Base-by-base conservation (phyloP, 2,888 invertebrate genomes). In the Neria commutata region DNA sequence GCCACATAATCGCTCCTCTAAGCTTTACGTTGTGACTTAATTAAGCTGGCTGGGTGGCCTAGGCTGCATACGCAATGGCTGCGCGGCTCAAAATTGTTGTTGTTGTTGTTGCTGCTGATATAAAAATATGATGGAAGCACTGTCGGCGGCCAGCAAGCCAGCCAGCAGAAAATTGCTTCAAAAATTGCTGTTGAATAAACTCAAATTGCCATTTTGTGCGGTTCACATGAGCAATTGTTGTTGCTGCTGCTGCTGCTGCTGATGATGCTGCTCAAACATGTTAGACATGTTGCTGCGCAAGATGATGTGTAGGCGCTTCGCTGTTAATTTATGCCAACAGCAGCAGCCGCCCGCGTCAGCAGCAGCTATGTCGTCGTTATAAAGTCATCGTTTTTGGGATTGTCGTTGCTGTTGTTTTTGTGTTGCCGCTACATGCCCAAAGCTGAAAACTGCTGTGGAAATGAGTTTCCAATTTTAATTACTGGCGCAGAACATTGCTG, bases 1-100 rank as follows among this genome's bases (percentile, higher is more conserved):
- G n/a, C n/a, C n/a, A n/a, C n/a, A n/a, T n/a, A n/a, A n/a, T n/a
- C n/a, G n/a, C n/a, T n/a, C n/a, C n/a, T n/a, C n/a, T n/a, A n/a
- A n/a, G n/a, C n/a, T n/a, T n/a, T n/a, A n/a, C n/a, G n/a, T 29
- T 8, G 6, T 29, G 29, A 6, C 40, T 58, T 64, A 65, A 66
- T 63, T 66, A 61, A 61, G 62, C 67, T 66, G 59, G 61, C 63
- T 68, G 67, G 67, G 67, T 68, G 67, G 67, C 65, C 67, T 57
- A 17, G n/a, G 34, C 29, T 54, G 58, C 37, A 59, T 65, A 63
- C 62, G 16, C 57, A 66, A 63, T 63, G 63, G 62, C 65, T 67
- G 61, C 60, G 58, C 56, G 65, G 66, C 65, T 65, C 61, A 62
- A 63, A 65, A 66, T 65, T 37, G 8, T 0, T 16, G 34, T 23